phyloP scores from a whole-genome alignment of 92 coral and sea anemone species.

The Actinernus sp. region DNA sequence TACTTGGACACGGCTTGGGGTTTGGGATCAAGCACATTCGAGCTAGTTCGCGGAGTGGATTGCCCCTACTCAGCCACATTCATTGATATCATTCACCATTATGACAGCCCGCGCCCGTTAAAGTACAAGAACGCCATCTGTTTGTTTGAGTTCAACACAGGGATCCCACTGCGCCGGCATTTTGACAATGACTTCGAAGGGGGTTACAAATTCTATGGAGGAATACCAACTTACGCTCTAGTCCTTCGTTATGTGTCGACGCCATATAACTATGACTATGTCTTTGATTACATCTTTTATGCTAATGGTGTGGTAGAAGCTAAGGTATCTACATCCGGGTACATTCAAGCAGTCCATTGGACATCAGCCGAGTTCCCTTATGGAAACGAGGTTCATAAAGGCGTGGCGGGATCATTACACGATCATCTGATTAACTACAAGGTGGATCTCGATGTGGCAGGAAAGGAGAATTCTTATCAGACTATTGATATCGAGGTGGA shows the following conservation, averaged over 20 bases:
- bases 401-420: conserved; percentile 67
- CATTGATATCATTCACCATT: conserved; percentile 60
- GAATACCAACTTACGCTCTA: conserved; percentile 67
- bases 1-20: conserved; percentile 74
- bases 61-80: conserved; percentile 82
- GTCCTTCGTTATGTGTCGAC: conserved; percentile 69
- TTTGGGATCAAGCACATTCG: conserved; percentile 61
- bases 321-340: conserved; percentile 67
- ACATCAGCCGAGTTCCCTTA: conserved; percentile 55
- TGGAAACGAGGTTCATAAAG: conserved; percentile 38
- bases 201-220: conserved; percentile 77
- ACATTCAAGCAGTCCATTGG: conserved; percentile 52
- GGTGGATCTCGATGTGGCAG: conserved; percentile 79
- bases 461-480: conserved; percentile 67
- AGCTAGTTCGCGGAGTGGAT: conserved; percentile 82
- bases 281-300: conserved; percentile 77
- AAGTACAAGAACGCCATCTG: conserved; percentile 74
- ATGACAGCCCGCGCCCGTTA: conserved; percentile 42
- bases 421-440: conserved; percentile 82
- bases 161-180: conserved; percentile 80
- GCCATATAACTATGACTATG: conserved; percentile 83
- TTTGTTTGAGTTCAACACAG: conserved; percentile 74
- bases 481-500: conserved; percentile 48
- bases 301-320: conserved; percentile 80
- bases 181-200: conserved; percentile 69